These are phyloP conservation scores for Drosophila guanche DNA, from an alignment of 1,140 invertebrate species.

Conservation along the genomic window DNA sequence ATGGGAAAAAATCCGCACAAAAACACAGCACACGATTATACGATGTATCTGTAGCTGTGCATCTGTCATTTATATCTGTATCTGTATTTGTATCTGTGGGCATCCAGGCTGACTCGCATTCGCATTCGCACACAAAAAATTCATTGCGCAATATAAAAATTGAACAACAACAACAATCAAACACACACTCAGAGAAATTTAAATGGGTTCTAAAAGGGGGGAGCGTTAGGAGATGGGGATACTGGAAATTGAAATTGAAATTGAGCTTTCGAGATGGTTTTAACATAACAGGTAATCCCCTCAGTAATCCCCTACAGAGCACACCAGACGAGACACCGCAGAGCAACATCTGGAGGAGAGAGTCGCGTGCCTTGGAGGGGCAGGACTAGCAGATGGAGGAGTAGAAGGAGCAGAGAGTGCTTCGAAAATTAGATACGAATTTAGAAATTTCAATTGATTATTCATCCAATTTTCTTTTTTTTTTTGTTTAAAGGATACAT, in stretches of 20 bases:
- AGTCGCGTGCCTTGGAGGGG: too few species aligned
- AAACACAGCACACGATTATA: constrained; percentile 1
- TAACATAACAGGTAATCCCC: constrained; percentile 36
- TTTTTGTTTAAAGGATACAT: too few species aligned
- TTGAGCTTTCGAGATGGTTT: constrained; percentile 22
- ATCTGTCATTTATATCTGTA: constrained; percentile 23
- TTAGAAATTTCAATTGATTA: too few species aligned
- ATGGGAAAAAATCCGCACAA: constrained; percentile 7
- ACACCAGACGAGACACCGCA: too few species aligned
- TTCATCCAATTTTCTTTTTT: too few species aligned
- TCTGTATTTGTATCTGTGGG: constrained; percentile 11
- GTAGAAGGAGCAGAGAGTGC: too few species aligned
- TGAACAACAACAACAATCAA: constrained; percentile 8
- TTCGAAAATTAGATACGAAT: too few species aligned
- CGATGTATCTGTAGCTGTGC: constrained; percentile 14
- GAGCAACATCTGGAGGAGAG: too few species aligned
- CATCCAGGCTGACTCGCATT: too few species aligned
- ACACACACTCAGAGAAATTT: constrained; percentile 26
- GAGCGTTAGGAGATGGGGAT: background rate
- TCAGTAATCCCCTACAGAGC: too few species aligned
- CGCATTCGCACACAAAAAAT: constrained; percentile 7
- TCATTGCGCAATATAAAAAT: constrained; percentile 54
- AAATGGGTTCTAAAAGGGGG: constrained; percentile 13
- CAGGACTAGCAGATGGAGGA: too few species aligned
- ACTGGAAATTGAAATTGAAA: constrained; percentile 16